phyloP scores from a whole-genome alignment of 2,888 invertebrate genomes.

The Sphaerophoria rueppellii region DNA sequence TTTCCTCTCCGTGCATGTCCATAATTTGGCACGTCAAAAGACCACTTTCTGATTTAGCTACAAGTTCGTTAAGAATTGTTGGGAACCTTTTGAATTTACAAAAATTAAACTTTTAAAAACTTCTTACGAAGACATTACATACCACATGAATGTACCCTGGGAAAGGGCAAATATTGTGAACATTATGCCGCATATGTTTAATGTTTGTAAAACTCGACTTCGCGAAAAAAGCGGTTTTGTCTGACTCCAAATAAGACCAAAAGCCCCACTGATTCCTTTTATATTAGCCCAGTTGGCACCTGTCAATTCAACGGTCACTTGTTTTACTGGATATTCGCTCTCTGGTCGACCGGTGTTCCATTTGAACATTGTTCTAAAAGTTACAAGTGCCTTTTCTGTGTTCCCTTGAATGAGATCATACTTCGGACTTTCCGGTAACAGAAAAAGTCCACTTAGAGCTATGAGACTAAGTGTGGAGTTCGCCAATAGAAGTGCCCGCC shows the following conservation, averaged over 20 bases:
- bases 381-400: slow-evolving; percentile 84
- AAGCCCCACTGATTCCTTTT: slow-evolving; percentile 76
- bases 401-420: slow-evolving; percentile 86
- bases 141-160: slow-evolving; percentile 81
- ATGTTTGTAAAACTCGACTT: slow-evolving; percentile 76
- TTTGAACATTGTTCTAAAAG: slow-evolving; percentile 85
- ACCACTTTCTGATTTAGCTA: slow-evolving; percentile 78
- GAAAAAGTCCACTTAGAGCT: slow-evolving; percentile 84
- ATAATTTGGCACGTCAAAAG: slow-evolving; percentile 78
- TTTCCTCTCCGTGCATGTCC: slow-evolving; percentile 20
- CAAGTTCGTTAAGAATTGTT: slow-evolving; percentile 79
- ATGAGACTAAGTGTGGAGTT: slow-evolving; percentile 86
- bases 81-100: slow-evolving; percentile 76
- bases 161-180: slow-evolving; percentile 78
- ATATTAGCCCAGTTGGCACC: slow-evolving; percentile 78
- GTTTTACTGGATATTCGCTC: slow-evolving; percentile 83
- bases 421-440: slow-evolving; percentile 91
- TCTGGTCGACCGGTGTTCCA: slow-evolving; percentile 82
- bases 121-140: slow-evolving; percentile 29
- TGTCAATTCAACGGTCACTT: slow-evolving; percentile 75
- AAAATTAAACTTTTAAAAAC: not conserved
- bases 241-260: slow-evolving; percentile 79
- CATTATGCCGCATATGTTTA: slow-evolving; percentile 78
- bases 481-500: slow-evolving; percentile 88
- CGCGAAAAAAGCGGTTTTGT: slow-evolving; percentile 79